Base-by-base conservation (phyloP, 2,113 vertebrate species). In the Prunella fulvescens region DNA sequence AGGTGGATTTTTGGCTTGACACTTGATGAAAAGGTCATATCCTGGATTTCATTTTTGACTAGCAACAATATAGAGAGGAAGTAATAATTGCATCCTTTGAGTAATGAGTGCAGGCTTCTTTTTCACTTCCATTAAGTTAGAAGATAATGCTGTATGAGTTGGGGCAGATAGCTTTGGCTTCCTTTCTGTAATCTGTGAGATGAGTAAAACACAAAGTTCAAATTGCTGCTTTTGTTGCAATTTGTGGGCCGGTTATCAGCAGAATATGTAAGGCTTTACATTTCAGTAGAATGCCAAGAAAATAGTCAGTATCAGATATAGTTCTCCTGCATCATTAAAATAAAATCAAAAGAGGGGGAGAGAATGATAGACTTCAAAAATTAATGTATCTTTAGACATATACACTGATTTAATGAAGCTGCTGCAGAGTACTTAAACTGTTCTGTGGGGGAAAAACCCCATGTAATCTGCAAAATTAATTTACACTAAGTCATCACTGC, bases 61-160 rank as follows among this genome's bases (percentile, higher is more conserved):
- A 81, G 47, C 18, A 95, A 76, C 37, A 57, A 19, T 86, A 78
- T 20, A 60, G 67, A 88, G 72, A 83, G 81, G 82, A 94, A 93
- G 76, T 71, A 93, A 93, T 90, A 93, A 92, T 79, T 86, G 31
- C 77, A 88, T 88, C 90, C 76, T 95, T 65, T 60, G 72, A 58
- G 69, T 81, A 90, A 83, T 42, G 85, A 93, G 42, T 60, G 61
- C 35, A 67, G 69, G 64, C 72, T 78, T 92, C 76, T 93, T 81
- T 81, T 96, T 78, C 56, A 56, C 60, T 92, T 92, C 69, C 60
- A 67, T 86, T 88, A 90, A 58, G 35, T 66, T 70, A 77, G 76
- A 76, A 96, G 50, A 73, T 86, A 93, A 85, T 62, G 56, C 31
- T 67, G 14, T 53, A 28, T 77, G 58, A 80, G 17, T 56, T 73